Conservation (phyloP, 2,888 invertebrate species). For the Dione vanillae region DNA sequence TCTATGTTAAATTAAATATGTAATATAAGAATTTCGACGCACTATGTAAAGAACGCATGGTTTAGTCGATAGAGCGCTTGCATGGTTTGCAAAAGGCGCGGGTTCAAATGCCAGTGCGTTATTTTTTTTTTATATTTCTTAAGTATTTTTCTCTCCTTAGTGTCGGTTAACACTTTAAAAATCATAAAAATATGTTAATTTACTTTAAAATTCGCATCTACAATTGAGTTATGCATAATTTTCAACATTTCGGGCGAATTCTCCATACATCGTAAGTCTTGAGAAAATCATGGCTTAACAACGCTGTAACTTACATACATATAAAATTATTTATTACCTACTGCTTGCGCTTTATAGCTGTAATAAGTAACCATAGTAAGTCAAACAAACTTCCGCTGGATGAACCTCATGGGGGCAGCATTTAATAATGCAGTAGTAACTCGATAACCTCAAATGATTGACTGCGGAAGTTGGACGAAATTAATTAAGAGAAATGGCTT, state of each 20-base stretch:
- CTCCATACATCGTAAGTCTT: not conserved
- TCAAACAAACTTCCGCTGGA: conserved; percentile 26
- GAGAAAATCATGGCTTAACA: not conserved
- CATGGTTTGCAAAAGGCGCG: no score
- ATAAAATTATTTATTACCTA: conserved; percentile 19
- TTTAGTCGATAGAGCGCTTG: no score
- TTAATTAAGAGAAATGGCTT: conserved; percentile 32
- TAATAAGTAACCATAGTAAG: conserved; percentile 17
- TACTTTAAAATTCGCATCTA: not conserved
- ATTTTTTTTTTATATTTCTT: no score
- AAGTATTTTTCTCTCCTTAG: no score
- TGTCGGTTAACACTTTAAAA: no score
- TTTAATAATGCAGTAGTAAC: conserved; percentile 35
- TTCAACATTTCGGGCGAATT: not conserved
- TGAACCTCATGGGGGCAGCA: conserved; percentile 22
- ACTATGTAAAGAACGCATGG: no score
- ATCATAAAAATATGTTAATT: no score
- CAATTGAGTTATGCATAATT: not conserved
- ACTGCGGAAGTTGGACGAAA: conserved; percentile 29
- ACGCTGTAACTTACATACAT: conserved; percentile 3
- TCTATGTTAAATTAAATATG: no score
- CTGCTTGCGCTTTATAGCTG: conserved; percentile 7
- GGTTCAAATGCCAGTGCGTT: no score
- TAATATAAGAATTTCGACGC: no score
- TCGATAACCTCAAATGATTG: conserved; percentile 37